Conservation (phyloP, 2,113 vertebrate species). For the Rissa tridactyla region DNA sequence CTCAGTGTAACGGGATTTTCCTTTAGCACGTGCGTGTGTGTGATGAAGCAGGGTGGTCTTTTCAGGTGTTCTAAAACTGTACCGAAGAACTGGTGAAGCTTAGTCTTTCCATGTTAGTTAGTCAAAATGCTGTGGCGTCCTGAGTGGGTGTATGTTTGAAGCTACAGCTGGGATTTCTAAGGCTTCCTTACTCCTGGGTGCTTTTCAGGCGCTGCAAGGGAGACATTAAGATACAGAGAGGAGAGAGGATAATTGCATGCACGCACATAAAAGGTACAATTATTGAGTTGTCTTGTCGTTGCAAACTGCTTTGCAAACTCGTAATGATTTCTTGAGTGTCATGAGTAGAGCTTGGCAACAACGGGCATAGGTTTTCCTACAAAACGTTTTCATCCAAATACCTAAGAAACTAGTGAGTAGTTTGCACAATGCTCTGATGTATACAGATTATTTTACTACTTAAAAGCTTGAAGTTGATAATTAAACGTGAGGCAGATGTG, state of each 20-base stretch:
- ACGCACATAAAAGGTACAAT: rapidly evolving
- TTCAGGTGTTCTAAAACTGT: not conserved
- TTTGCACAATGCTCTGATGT: not conserved
- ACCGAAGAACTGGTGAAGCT: not conserved
- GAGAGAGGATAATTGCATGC: not conserved
- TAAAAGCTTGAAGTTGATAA: not conserved
- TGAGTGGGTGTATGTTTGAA: rapidly evolving
- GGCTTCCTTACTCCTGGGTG: rapidly evolving
- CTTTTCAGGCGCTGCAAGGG: not conserved
- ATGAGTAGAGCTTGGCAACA: not conserved
- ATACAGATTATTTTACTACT: not conserved
- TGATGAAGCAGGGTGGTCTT: not conserved
- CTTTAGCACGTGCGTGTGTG: rapidly evolving
- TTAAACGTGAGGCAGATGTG: not conserved
- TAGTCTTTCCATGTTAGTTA: not conserved
- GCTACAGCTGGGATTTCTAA: not conserved
- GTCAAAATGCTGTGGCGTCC: not conserved
- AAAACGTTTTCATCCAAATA: not conserved
- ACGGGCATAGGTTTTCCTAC: not conserved
- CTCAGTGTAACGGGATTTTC: not conserved
- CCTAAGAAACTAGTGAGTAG: not conserved
- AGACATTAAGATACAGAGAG: not conserved
- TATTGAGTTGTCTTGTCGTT: not conserved
- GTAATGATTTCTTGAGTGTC: not conserved
- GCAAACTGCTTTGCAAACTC: not conserved